Conservation (phyloP, 1,140 invertebrate genomes). For the Calephelis virginiensis region DNA sequence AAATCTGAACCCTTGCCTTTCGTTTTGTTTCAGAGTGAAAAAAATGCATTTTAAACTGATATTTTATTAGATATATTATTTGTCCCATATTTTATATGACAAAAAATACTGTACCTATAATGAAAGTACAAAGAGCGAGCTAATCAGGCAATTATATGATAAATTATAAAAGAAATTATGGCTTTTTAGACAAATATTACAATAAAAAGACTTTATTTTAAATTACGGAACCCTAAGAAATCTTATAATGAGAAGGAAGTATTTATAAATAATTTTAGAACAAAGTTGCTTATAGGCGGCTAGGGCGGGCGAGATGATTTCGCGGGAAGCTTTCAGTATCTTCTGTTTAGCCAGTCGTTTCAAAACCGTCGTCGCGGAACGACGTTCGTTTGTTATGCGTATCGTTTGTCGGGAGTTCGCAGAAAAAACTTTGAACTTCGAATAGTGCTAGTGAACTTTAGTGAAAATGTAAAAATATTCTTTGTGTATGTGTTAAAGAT, state of each 20-base stretch:
- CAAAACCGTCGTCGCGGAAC: constrained; percentile 4
- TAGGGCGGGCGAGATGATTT: constrained; percentile 15
- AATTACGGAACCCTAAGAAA: no score
- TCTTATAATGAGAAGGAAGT: constrained; percentile 4
- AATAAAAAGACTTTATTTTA: no score
- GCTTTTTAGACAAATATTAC: no score
- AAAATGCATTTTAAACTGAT: no score
- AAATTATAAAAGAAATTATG: no score
- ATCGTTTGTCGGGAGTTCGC: background rate
- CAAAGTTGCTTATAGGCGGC: background rate
- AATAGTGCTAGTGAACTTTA: background rate
- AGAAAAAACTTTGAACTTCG: constrained; percentile 3
- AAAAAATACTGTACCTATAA: no score
- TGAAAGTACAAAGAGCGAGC: no score
- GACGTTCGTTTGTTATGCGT: background rate
- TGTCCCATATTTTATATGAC: no score
- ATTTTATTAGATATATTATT: no score
- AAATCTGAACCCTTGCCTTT: no score
- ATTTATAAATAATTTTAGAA: constrained; percentile 16
- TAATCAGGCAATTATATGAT: no score
- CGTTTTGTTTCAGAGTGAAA: no score
- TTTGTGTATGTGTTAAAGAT: background rate
- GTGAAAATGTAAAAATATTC: constrained; percentile 2
- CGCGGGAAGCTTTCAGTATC: constrained; percentile 10
- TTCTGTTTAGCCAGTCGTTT: constrained; percentile 8